These are phyloP conservation scores for Leucopsar rothschildi DNA, from an alignment of 2,113 vertebrate species.

Conservation along the genomic window DNA sequence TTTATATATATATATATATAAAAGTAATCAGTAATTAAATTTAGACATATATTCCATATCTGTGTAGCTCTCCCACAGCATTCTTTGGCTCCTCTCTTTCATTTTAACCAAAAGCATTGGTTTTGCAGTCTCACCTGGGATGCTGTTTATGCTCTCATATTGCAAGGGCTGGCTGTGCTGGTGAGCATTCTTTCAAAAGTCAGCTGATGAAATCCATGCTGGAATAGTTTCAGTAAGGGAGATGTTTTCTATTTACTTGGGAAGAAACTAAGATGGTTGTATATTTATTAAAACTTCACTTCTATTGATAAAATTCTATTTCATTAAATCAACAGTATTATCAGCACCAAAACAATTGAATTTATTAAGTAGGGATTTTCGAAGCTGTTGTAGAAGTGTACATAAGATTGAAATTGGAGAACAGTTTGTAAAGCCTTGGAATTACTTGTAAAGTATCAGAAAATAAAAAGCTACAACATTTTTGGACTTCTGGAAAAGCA, in stretches of 20 bases:
- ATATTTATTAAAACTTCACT: background rate
- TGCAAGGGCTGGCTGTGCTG: background rate
- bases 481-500: background rate
- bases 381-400: background rate
- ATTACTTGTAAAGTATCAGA: background rate
- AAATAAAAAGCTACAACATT: background rate
- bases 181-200: background rate
- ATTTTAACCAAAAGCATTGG: background rate
- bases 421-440: background rate
- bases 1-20: no score
- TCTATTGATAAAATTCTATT: background rate
- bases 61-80: background rate
- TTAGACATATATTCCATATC: background rate
- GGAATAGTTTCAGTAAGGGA: background rate
- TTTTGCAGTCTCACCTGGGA: background rate
- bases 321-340: background rate
- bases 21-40: background rate
- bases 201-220: background rate
- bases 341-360: background rate
- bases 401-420: background rate
- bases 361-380: background rate
- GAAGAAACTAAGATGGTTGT: background rate
- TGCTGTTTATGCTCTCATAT: background rate
- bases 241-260: background rate
- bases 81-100: background rate